Conservation (phyloP, 2,113 vertebrate species). For the Chloebia gouldiae region DNA sequence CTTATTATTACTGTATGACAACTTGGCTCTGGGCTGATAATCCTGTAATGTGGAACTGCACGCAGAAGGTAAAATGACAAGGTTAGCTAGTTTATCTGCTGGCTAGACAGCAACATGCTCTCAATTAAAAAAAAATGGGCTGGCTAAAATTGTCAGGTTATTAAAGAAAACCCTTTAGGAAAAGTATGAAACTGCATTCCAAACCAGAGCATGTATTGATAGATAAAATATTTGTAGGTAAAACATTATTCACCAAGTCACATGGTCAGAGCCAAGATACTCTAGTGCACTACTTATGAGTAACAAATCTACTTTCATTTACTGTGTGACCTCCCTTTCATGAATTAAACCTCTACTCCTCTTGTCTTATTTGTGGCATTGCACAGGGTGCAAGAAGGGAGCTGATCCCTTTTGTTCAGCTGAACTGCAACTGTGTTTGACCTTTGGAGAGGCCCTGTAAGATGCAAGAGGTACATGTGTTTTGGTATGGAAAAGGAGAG, state of each 20-base stretch:
- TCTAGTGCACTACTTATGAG: background rate
- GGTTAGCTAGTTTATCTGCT: conserved; percentile 27
- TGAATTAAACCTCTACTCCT: background rate
- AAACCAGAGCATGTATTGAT: background rate
- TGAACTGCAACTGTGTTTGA: background rate
- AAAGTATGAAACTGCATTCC: background rate
- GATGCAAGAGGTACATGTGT: background rate
- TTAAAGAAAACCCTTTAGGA: background rate
- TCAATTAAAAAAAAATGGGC: conserved; percentile 33
- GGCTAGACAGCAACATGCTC: background rate
- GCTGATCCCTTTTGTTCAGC: background rate
- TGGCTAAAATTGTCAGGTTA: background rate
- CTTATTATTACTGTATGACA: conserved; percentile 58
- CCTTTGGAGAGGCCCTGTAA: background rate
- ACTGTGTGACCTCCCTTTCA: background rate
- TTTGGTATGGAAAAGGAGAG: background rate
- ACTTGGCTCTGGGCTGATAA: conserved; percentile 51
- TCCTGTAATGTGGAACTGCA: conserved; percentile 2
- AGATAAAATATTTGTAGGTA: background rate
- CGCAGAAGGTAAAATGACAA: conserved; percentile 48
- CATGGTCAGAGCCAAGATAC: background rate
- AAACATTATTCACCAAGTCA: background rate
- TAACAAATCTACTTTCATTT: background rate
- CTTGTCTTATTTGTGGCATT: background rate
- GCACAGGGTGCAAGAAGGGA: background rate